Conservation (phyloP, 2,113 vertebrate genomes). For the Uria aalge region DNA sequence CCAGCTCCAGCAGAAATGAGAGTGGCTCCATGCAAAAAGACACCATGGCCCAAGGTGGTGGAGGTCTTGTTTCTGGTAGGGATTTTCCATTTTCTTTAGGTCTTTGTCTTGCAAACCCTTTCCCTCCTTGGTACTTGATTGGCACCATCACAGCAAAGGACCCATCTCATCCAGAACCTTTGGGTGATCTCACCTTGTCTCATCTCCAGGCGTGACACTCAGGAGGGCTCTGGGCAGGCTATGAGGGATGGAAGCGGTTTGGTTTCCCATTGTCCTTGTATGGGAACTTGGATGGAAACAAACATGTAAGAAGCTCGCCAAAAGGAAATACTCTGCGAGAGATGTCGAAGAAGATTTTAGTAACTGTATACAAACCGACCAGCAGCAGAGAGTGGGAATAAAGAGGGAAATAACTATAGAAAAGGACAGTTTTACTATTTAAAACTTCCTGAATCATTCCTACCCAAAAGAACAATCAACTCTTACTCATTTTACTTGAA, state of each 20-base stretch:
- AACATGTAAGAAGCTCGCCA: not conserved
- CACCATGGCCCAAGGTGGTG: too few relatives aligned
- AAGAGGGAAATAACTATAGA: not conserved
- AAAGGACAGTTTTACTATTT: conserved; percentile 17
- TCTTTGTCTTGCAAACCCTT: not conserved
- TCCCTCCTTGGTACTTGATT: not conserved
- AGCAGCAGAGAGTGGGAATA: not conserved
- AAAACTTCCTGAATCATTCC: not conserved
- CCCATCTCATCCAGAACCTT: not conserved
- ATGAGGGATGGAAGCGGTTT: not conserved
- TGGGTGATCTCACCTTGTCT: not conserved
- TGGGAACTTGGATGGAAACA: conserved; percentile 29
- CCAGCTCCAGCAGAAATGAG: not conserved
- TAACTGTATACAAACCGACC: not conserved
- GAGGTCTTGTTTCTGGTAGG: not conserved
- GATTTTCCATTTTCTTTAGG: not conserved
- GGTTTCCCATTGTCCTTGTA: not conserved
- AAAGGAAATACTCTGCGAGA: conserved; percentile 17
- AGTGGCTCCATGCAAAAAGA: not conserved
- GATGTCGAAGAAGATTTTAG: not conserved
- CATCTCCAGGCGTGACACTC: not conserved
- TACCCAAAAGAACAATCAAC: not conserved
- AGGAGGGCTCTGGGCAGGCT: not conserved
- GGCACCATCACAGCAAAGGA: not conserved
- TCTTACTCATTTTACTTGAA: not conserved